Conservation (phyloP, 2,888 invertebrate species). For the Halocaridina rubra region DNA sequence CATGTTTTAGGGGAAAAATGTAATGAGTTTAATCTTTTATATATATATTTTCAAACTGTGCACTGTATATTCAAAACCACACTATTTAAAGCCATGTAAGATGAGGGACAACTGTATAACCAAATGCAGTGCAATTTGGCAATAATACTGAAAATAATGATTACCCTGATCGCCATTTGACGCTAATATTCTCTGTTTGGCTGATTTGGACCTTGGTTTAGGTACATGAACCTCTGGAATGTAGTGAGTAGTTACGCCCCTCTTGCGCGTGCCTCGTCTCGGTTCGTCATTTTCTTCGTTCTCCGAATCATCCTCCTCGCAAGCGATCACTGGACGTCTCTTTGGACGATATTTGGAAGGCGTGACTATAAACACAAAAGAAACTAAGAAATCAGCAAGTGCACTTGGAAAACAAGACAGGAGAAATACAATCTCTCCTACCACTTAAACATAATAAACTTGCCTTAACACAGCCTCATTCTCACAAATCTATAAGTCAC, state of each 20-base stretch:
- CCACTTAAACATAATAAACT: neutral
- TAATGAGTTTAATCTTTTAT: too few species aligned
- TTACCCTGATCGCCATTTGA: conserved; percentile 29
- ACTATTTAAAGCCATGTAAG: too few species aligned
- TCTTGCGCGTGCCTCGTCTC: conserved; percentile 51
- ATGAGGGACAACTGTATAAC: too few species aligned
- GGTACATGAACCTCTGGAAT: conserved; percentile 16
- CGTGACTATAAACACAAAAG: conserved; percentile 4
- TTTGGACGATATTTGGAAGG: conserved; percentile 45
- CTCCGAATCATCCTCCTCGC: conserved; percentile 44
- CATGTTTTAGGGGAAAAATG: too few species aligned
- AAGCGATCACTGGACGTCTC: conserved; percentile 4
- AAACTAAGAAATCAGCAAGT: too few species aligned
- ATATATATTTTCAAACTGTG: too few species aligned
- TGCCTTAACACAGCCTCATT: neutral
- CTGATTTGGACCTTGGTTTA: conserved; percentile 17
- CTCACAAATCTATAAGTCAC: too few species aligned
- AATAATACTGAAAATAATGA: too few species aligned
- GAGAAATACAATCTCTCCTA: too few species aligned
- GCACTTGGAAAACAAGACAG: too few species aligned
- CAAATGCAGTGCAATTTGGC: too few species aligned
- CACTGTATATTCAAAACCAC: too few species aligned
- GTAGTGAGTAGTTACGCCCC: conserved; percentile 32
- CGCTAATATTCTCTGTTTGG: conserved; percentile 36
- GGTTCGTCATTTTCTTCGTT: conserved; percentile 59